Evolutionary conservation across 2,888 invertebrate species (phyloP).

Genomic region (Leptinotarsa tumamoca): DNA sequence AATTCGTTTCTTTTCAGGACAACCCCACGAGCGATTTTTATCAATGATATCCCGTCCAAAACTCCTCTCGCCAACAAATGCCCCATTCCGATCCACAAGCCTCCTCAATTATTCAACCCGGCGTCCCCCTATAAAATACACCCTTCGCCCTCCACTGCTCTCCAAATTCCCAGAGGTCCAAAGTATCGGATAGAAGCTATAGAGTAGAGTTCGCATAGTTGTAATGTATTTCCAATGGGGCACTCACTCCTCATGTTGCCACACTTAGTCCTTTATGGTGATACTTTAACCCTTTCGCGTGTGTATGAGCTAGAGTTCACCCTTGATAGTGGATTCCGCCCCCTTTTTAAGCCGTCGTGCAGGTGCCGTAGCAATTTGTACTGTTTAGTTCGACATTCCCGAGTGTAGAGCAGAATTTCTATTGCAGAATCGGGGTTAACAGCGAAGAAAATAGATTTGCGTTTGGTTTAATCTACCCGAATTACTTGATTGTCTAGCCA

Average conservation of each 20-base stretch:
- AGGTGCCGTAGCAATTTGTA: slow-evolving; percentile 43
- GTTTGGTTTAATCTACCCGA: slow-evolving; percentile 13
- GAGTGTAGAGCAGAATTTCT: slow-evolving; percentile 17
- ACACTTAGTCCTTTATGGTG: slow-evolving; percentile 41
- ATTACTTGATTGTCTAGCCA: slow-evolving; percentile 16
- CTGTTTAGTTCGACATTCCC: slow-evolving; percentile 36
- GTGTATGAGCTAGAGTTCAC: slow-evolving; percentile 38
- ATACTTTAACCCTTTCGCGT: slow-evolving; percentile 45
- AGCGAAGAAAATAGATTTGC: slow-evolving; percentile 18
- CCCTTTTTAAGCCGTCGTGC: slow-evolving; percentile 41
- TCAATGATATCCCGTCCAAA: slow-evolving; percentile 7
- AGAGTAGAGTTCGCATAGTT: slow-evolving; percentile 48
- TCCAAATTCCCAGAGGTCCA: slow-evolving; percentile 28
- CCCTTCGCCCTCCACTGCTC: slow-evolving; percentile 13
- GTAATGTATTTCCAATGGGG: slow-evolving; percentile 61
- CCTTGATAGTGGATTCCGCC: slow-evolving; percentile 36
- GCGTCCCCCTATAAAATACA: slow-evolving; percentile 6
- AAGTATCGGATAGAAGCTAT: slow-evolving; percentile 18
- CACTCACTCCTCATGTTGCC: slow-evolving; percentile 39
- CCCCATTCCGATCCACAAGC: background rate
- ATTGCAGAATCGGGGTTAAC: slow-evolving; percentile 13
- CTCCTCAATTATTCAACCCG: slow-evolving; percentile 14
- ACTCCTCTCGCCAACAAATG: background rate
- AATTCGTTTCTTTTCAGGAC: background rate
- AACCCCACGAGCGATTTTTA: slow-evolving; percentile 1